Percentiles rank a stretch among this genome's conserved stretches.
Evolutionary conservation across 2,113 vertebrate species (phyloP).

Genomic region (Pelodiscus sinensis): DNA sequence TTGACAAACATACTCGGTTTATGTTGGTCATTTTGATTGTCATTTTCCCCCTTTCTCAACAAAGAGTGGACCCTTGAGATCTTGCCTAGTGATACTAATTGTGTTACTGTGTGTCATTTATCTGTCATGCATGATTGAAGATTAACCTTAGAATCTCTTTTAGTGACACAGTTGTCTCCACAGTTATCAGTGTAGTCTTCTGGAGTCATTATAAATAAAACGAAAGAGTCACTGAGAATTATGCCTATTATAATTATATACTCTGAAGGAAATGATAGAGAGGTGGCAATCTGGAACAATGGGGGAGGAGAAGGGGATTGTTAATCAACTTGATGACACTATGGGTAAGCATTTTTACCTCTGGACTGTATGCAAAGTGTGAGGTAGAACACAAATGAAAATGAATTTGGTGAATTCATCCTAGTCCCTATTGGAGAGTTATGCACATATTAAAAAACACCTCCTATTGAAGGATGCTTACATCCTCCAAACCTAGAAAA

Average conservation of each 20-base stretch:
- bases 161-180: neutral
- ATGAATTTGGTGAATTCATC: neutral
- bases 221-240: neutral
- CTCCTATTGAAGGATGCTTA: neutral
- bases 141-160: neutral
- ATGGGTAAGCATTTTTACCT: neutral
- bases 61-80: neutral
- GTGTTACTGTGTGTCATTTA: neutral
- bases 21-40: neutral
- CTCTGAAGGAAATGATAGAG: neutral
- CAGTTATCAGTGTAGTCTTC: neutral
- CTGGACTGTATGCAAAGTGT: constrained; percentile 7
- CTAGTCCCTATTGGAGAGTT: neutral
- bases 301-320: neutral
- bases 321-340: neutral
- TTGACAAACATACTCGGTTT: neutral
- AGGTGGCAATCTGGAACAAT: neutral
- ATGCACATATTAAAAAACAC: neutral
- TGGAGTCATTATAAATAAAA: neutral
- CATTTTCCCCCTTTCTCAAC: neutral
- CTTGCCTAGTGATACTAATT: neutral
- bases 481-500: neutral
- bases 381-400: constrained; percentile 9
- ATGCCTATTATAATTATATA: neutral
- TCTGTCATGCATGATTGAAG: neutral